Conservation (phyloP, 2,797 vertebrate species). For the Tadarida brasiliensis region DNA sequence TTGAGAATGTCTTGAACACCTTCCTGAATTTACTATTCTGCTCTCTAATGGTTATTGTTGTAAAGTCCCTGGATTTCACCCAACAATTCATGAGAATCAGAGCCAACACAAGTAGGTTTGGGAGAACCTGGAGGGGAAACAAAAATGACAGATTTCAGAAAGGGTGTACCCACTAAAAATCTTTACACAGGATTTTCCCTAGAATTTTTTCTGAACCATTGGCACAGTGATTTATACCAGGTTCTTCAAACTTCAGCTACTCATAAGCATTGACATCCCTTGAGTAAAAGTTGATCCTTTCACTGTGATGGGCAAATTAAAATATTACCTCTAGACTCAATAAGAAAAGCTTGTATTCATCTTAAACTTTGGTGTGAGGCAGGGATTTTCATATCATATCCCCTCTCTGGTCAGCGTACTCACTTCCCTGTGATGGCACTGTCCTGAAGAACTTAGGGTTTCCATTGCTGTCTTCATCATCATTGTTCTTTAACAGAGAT, state of each 20-base stretch:
- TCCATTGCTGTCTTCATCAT: background rate
- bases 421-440: background rate
- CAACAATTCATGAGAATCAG: background rate
- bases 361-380: background rate
- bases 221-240: background rate
- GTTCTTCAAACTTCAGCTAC: background rate
- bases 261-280: background rate
- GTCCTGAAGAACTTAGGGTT: background rate
- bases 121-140: background rate
- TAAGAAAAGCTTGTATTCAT: background rate
- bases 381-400: background rate
- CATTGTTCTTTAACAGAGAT: background rate
- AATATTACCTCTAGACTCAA: background rate
- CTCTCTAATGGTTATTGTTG: background rate
- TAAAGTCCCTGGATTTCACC: background rate
- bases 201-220: background rate
- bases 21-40: background rate
- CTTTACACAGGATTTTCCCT: background rate
- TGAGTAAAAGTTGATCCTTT: background rate
- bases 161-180: background rate
- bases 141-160: background rate
- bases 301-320: background rate
- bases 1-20: background rate
- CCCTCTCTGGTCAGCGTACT: background rate
- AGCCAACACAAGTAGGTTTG: background rate